These are phyloP conservation scores for Thera obeliscata DNA, from an alignment of 2,888 invertebrate species.

Conservation along the genomic window DNA sequence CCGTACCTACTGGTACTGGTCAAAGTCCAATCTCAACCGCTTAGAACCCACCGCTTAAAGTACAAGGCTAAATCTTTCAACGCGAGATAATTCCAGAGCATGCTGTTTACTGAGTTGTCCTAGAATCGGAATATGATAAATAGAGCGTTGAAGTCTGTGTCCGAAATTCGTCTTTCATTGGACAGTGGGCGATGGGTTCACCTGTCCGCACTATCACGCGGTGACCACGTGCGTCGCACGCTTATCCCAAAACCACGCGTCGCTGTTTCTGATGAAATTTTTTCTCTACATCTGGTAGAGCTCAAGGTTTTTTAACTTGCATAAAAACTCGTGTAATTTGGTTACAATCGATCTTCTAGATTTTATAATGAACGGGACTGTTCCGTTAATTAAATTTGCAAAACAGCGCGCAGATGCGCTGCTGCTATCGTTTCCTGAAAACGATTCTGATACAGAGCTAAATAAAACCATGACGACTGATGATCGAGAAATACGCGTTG, in stretches of 20 bases:
- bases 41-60: slow-evolving; percentile 13
- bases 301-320: slow-evolving; percentile 8
- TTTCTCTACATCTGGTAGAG: slow-evolving; percentile 8
- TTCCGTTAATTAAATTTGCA: slow-evolving; percentile 44
- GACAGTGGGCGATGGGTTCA: slow-evolving; percentile 52
- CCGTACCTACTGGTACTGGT: slow-evolving; percentile 1
- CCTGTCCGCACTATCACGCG: slow-evolving; percentile 64
- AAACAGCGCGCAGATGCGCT: slow-evolving; percentile 48
- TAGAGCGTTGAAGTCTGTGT: slow-evolving; percentile 20
- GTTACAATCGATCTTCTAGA: slow-evolving; percentile 39
- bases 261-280: slow-evolving; percentile 44
- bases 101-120: neutral
- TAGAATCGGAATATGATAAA: slow-evolving; percentile 18
- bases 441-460: slow-evolving; percentile 52
- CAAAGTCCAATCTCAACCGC: slow-evolving; percentile 15
- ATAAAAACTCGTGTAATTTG: slow-evolving; percentile 1
- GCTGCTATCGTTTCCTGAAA: slow-evolving; percentile 61
- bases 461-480: slow-evolving; percentile 56
- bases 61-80: slow-evolving; percentile 14
- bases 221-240: slow-evolving; percentile 65
- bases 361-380: slow-evolving; percentile 41
- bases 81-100: slow-evolving; percentile 3
- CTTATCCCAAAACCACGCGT: slow-evolving; percentile 45
- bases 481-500: slow-evolving; percentile 47
- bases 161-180: slow-evolving; percentile 29